A percentile compares a stretch with the other conserved stretches of the same genome.
These are phyloP conservation scores for Tribolium freemani DNA, from an alignment of 2,888 invertebrate species.

Conservation along the genomic window DNA sequence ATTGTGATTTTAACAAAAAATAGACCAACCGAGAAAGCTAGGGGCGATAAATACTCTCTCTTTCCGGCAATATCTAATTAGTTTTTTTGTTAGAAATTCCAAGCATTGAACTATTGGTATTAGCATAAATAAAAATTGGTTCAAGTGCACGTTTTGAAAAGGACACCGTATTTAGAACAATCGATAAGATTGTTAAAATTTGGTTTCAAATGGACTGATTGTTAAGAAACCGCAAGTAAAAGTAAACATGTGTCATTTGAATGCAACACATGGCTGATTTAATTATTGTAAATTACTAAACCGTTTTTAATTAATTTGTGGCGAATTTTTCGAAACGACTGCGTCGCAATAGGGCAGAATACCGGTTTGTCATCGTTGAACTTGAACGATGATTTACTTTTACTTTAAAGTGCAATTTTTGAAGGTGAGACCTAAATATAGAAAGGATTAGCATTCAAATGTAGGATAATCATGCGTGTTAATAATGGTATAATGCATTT, in stretches of 20 bases:
- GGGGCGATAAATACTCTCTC: neutral
- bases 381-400: conserved; percentile 22
- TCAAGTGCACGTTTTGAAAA: neutral
- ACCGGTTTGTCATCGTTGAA: neutral
- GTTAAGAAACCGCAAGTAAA: conserved; percentile 25
- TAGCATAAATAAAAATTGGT: conserved; percentile 1
- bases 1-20: conserved; percentile 1
- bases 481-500: neutral
- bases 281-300: conserved; percentile 17
- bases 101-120: conserved; percentile 10
- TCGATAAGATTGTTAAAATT: conserved; percentile 9
- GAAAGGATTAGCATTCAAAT: too few species aligned
- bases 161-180: neutral
- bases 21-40: conserved; percentile 3
- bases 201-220: neutral
- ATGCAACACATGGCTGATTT: conserved; percentile 1
- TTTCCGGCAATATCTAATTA: neutral
- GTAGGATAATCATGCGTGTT: too few species aligned
- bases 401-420: conserved; percentile 6
- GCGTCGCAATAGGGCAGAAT: conserved; percentile 15
- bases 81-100: neutral
- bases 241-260: conserved; percentile 23
- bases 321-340: neutral
- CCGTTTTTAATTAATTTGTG: neutral
- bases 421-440: conserved; percentile 1